These are phyloP conservation scores for Helobdella robusta DNA, from an alignment of 2,888 invertebrate species.

Conservation along the genomic window DNA sequence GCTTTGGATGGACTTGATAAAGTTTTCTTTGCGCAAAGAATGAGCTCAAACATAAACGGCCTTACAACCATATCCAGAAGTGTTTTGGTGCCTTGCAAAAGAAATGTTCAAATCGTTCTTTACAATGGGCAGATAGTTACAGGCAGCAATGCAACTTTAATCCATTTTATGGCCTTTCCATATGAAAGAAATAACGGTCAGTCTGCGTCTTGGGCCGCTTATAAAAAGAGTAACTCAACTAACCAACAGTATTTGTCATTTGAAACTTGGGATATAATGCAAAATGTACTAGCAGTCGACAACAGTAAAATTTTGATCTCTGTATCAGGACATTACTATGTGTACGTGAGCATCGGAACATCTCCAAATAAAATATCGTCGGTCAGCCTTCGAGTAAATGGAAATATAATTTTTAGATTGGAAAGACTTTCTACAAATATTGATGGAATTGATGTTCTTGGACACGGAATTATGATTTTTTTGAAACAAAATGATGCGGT, in stretches of 20 bases:
- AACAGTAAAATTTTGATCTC: conserved; percentile 7
- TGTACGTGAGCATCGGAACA: conserved; percentile 25
- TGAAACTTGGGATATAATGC: conserved; percentile 11
- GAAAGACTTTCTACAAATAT: conserved; percentile 20
- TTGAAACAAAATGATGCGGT: conserved; percentile 15
- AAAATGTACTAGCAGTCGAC: background rate
- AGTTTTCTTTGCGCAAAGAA: conserved; percentile 11
- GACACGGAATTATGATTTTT: conserved; percentile 23
- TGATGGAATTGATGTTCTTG: conserved; percentile 24
- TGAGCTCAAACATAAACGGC: conserved; percentile 3
- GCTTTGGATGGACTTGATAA: conserved; percentile 1
- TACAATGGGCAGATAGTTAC: conserved; percentile 13
- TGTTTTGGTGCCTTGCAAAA: conserved; percentile 16
- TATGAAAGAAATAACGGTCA: conserved; percentile 6
- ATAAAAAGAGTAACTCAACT: background rate
- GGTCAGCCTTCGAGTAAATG: conserved; percentile 13
- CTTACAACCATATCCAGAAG: conserved; percentile 24
- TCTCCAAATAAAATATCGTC: background rate
- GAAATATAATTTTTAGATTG: conserved; percentile 20
- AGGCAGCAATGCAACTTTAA: conserved; percentile 9
- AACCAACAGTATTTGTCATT: conserved; percentile 10
- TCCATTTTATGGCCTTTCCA: conserved; percentile 24
- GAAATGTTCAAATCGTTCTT: background rate
- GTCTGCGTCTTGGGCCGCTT: conserved; percentile 22
- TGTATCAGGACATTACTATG: conserved; percentile 24